Conservation (phyloP, 2,888 invertebrate species). For the Drepana falcataria region DNA sequence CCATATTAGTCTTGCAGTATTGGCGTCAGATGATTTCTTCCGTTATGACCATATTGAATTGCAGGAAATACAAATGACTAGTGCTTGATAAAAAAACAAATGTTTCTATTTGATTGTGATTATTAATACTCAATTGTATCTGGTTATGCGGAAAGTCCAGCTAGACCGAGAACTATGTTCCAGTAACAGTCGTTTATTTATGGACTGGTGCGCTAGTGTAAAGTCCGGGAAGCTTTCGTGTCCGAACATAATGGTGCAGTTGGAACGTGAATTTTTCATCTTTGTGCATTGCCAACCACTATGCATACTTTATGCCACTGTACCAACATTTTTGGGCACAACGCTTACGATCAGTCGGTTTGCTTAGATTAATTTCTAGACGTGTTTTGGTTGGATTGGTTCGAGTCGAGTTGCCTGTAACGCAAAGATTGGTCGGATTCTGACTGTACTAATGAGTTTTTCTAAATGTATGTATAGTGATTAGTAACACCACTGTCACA, state of each 20-base stretch:
- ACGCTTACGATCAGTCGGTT: too few relatives aligned
- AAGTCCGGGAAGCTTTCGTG: background rate
- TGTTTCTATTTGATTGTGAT: background rate
- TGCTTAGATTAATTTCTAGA: too few relatives aligned
- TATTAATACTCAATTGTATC: slow-evolving; percentile 2
- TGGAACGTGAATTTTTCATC: background rate
- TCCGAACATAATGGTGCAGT: slow-evolving; percentile 3
- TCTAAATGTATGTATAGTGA: too few relatives aligned
- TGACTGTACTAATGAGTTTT: too few relatives aligned
- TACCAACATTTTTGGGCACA: slow-evolving; percentile 3
- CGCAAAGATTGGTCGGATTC: too few relatives aligned
- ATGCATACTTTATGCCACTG: slow-evolving; percentile 28
- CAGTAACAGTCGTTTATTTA: background rate
- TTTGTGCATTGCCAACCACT: slow-evolving; percentile 16
- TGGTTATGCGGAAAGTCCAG: background rate
- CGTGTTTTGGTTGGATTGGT: too few relatives aligned
- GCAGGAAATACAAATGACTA: slow-evolving; percentile 32
- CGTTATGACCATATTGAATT: slow-evolving; percentile 50
- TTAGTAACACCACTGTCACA: too few relatives aligned
- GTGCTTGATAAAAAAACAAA: background rate
- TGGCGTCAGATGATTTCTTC: slow-evolving; percentile 32
- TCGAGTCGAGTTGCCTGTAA: too few relatives aligned
- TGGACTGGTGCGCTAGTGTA: background rate
- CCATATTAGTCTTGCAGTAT: slow-evolving; percentile 8
- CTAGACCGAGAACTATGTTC: background rate